A percentile compares a stretch with the other conserved stretches of the same genome.
Conservation (phyloP, 2,888 invertebrate genomes). For the Andrena camellia region DNA sequence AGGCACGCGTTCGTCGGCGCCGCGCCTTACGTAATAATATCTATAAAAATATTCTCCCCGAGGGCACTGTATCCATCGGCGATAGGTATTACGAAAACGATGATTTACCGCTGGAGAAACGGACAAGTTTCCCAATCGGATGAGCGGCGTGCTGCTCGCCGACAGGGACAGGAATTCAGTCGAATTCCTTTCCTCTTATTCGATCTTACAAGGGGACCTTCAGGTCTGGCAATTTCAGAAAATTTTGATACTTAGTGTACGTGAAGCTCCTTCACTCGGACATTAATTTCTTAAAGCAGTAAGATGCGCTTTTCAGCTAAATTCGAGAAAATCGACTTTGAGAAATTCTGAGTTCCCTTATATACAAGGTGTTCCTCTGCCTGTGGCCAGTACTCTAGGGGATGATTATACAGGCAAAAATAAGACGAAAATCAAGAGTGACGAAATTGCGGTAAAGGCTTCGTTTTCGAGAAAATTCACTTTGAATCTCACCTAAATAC, state of each 20-base stretch:
- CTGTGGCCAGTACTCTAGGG: background rate
- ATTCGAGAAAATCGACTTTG: too few relatives aligned
- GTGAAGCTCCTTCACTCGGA: too few relatives aligned
- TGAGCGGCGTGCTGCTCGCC: background rate
- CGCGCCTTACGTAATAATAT: constrained; percentile 31
- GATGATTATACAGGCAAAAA: background rate
- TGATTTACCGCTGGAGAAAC: constrained; percentile 53
- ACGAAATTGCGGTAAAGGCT: too few relatives aligned
- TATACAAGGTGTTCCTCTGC: background rate
- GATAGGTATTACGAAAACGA: constrained; percentile 43
- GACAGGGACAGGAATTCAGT: constrained; percentile 9
- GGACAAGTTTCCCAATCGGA: constrained; percentile 54
- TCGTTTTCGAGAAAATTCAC: too few relatives aligned
- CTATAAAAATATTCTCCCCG: constrained; percentile 29
- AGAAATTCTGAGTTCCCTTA: background rate
- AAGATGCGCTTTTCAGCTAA: too few relatives aligned
- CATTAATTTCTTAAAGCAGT: background rate
- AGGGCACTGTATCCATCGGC: constrained; percentile 6
- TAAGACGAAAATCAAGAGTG: too few relatives aligned
- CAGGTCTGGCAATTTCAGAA: too few relatives aligned
- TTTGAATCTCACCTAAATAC: too few relatives aligned
- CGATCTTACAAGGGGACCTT: too few relatives aligned
- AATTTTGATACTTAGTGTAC: too few relatives aligned
- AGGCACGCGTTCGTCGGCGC: background rate
- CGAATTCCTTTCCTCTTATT: constrained; percentile 52